Base-by-base conservation (phyloP, 2,113 vertebrate species). In the Chloropsis hardwickii region DNA sequence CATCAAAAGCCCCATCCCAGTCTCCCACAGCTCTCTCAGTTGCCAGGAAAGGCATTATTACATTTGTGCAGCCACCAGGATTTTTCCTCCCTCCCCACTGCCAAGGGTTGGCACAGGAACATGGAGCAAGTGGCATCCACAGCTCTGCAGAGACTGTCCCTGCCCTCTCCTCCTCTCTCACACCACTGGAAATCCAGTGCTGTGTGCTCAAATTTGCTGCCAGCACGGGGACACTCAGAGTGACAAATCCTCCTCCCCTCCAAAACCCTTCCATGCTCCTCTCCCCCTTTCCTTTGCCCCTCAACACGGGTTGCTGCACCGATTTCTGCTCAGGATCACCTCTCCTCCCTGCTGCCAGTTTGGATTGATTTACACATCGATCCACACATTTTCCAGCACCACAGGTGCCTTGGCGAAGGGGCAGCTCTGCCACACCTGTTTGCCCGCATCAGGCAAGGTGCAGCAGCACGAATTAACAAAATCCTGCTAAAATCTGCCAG, bases 321-420 rank as follows among this genome's bases (percentile, higher is more conserved):
- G 1, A 3, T 12, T 31, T 11, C 39, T 58, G 73, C 82, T n/a
- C 42, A 7, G 66, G 1, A 2, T 10, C 71, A 3, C 25, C 22
- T 31, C 25, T 31, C 70, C 67, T 39, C 24, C 80, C 51, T 24
- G 7, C 37, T 10, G 1, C 18, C 80, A 3, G 9, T 2, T 37
- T 6, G 0, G 3, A 17, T 0, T 0, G n/a, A 62, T 61, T 71
- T n/a, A 2, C 29, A 27, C 5, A 12, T 2, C 0, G 4, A 74
- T 8, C 42, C 25, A 5, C 0, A 1, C 20, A 1, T 37, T 48
- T 51, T 12, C 47, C 62, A 65, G 58, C 62, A 3, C 1, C 3
- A 3, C 29, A 23, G 29, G 35, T 44, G 33, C 51, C 76, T 19
- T 3, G 6, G 31, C 4, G 5, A 15, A 83, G 81, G 39, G 40